Base-by-base conservation (phyloP, 1,140 invertebrate genomes). In the Pseudomyrmex sp. region DNA sequence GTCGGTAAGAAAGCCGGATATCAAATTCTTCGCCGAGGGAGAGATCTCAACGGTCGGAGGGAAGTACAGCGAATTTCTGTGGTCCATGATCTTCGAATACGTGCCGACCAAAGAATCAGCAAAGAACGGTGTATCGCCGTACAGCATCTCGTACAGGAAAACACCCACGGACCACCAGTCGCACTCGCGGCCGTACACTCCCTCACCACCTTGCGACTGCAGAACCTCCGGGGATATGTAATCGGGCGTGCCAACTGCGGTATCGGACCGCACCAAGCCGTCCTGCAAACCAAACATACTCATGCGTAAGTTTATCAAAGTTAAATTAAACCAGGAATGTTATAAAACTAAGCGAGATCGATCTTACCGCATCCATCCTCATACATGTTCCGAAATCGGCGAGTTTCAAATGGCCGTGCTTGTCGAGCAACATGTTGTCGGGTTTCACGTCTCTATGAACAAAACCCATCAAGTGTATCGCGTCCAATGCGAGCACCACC, bases 91-190 rank as follows among this genome's bases (percentile, higher is more conserved):
- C 95, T 99, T 99, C 75, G 98, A 98, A 94, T 99, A 99, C 12
- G 99, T 99, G 50, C 98, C 98, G 52, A 99, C 98, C 76, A 99
- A 95, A 68, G 98, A 99, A 91, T 99, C 99, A 1, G 99, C 99
- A 95, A 99, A 99, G 95, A 99, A 99, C 3, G 99, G 99, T 4
- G 99, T 99, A 93, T 99, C 99, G n/a, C 99, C 98, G 82, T 99
- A 97, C 8, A 99, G 95, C 98, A 99, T 99, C 95, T 99, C 99
- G 94, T 99, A 99, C 0, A 99, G 95, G 94, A 99, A 99, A 69
- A 99, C 99, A 58, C 99, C 99, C 15, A 99, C 99, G 15, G 98
- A 99, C 99, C 99, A 99, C 98, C 98, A 99, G 95, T 99, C 99
- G 94, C 99, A 99, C 94, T 99, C 99, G 54, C 98, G 95, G 0